Evolutionary conservation across 1,140 invertebrate species (phyloP), one percentile per base, ranked within the genome.

Genomic region (Gryllus bimaculatus): DNA sequence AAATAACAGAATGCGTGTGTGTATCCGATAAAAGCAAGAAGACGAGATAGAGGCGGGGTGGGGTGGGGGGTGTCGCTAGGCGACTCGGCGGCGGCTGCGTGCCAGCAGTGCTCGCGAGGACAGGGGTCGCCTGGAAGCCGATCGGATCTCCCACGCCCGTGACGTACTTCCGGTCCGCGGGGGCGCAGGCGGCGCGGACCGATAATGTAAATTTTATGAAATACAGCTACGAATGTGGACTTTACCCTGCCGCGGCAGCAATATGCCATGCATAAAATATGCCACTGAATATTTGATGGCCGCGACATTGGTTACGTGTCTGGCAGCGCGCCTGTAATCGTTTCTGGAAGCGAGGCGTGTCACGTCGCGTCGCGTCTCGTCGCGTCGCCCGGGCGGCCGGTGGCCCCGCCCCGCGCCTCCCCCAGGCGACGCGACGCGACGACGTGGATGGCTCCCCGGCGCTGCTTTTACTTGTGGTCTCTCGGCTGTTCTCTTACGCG

Each of bases 181-280:
- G 18, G 18, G 54, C 18, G 18, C 10, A 66, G 54, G 54, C 54
- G 18, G 54, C 54, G 54, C 54, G 54, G 54, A 18, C 54, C 54
- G 54, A 66, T 66, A 66, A 66, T 66, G 54, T 66, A 66, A 66
- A 66, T 66, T 66, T 66, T 66, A 66, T 66, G 54, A 66, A 66
- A 66, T 66, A 18, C 54, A 66, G 54, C 54, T 7, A 66, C 54
- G 54, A 66, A 66, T 66, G 54, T 66, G 54, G 54, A 66, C 54
- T 66, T 66, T 10, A 10, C 54, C 54, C 54, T 18, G 54, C 54
- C 10, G 54, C 54, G 18, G 54, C 54, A 66, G 54, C 18, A 66
- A 66, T 66, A 66, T 66, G 54, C 54, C 54, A 66, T 66, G 54
- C 54, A 66, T 66, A 66, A 66, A 66, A 66, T 66, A 66, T 66